Evolutionary conservation across 2,113 vertebrate genomes (phyloP).

Genomic region (Campylorhamphus procurvoides): DNA sequence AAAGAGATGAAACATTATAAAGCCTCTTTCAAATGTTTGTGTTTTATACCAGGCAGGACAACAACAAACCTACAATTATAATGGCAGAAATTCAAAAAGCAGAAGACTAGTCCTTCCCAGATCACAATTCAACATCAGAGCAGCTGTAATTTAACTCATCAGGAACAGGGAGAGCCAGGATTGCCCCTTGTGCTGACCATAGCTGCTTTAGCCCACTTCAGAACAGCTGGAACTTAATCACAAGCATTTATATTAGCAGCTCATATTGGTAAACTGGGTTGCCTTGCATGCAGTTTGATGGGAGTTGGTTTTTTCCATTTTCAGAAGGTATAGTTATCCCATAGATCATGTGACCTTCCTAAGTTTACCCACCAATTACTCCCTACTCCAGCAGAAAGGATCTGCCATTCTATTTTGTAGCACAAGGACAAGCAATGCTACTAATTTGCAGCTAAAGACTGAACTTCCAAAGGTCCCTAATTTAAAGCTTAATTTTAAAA

Average conservation of each 20-base stretch:
- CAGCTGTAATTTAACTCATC: background rate
- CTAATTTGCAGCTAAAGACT: background rate
- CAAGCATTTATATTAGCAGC: background rate
- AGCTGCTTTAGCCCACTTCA: background rate
- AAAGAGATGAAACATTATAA: background rate
- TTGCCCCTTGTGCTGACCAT: background rate
- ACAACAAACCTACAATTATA: background rate
- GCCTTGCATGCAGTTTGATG: background rate
- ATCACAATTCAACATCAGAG: background rate
- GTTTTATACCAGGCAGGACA: background rate
- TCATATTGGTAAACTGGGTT: background rate
- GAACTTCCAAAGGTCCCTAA: background rate
- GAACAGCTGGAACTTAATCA: background rate
- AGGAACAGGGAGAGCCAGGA: background rate
- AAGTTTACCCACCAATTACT: background rate
- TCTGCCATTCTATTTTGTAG: background rate
- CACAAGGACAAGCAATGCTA: background rate
- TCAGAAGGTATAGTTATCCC: background rate
- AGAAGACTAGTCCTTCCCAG: background rate
- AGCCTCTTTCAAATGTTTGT: background rate
- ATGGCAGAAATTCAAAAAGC: background rate
- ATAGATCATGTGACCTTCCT: background rate
- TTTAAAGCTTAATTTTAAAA: background rate
- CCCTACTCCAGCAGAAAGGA: background rate
- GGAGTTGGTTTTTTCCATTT: background rate